Base-by-base conservation (phyloP, 2,888 invertebrate genomes). In the Carabus problematicus region DNA sequence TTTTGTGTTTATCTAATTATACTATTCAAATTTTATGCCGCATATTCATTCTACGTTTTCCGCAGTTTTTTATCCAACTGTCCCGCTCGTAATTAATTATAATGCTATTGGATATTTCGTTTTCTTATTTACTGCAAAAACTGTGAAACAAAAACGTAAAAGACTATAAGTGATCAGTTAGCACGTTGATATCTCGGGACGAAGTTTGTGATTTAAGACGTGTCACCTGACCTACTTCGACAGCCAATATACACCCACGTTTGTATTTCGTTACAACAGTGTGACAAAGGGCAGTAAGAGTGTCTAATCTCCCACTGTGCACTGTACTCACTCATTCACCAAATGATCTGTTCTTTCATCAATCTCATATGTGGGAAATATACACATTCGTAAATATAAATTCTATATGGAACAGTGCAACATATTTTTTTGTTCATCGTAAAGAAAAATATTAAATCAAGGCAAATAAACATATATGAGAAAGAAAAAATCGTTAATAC, bases 1-100 rank as follows among this genome's bases (percentile, higher is more conserved):
- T 64, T 56, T 43, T 56, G 39, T 64, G 55, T 64, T 64, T 64
- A 64, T 55, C 64, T 64, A 64, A 64, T 64, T 64, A 64, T 56
- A 64, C 64, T 43, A 43, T 56, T 64, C 55, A 55, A 64, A 64
- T 55, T 55, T 41, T 64, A 54, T 12, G 54, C 54, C n/a, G n/a
- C n/a, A n/a, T n/a, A 54, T 64, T 64, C 64, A 29, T 64, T 55
- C 54, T 64, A 11, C 41, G 64, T 64, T 64, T 64, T 52, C 55
- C 64, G 55, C 52, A n/a, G 54, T 39, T 39, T 40, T 11, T 45
- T 45, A 56, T 64, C 29, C 56, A 56, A 54, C 45, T 18, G 14
- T 56, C 56, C 45, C 29, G 11, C 11, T 52, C 16, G 52, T 52
- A 52, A 29, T 52, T 19, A 52, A 52, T 52, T 52, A 29, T 29